Conservation (phyloP, 2,888 invertebrate genomes). For the Steromphala cineraria region DNA sequence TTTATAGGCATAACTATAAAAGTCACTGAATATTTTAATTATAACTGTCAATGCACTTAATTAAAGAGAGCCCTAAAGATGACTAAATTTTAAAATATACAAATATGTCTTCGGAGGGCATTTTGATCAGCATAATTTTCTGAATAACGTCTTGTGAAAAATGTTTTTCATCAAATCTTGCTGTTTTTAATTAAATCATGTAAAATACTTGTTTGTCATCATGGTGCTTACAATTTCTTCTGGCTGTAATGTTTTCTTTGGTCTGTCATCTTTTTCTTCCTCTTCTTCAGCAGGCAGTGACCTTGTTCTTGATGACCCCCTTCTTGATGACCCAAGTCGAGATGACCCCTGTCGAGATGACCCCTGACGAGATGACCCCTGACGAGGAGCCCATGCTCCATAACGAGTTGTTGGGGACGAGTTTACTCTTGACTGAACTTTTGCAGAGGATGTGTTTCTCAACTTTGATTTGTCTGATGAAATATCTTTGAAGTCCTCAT, state of each 20-base stretch:
- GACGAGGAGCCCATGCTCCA: too few relatives aligned
- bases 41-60: too few relatives aligned
- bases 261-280: not conserved
- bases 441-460: constrained; percentile 22
- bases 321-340: constrained; percentile 21
- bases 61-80: too few relatives aligned
- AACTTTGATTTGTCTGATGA: not conserved
- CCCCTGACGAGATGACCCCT: not conserved
- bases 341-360: constrained; percentile 14
- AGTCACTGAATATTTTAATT: too few relatives aligned
- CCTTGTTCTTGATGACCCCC: not conserved
- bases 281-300: not conserved
- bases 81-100: too few relatives aligned
- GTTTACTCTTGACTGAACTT: not conserved
- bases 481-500: not conserved
- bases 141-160: too few relatives aligned
- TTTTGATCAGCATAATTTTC: too few relatives aligned
- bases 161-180: too few relatives aligned
- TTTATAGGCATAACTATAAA: too few relatives aligned
- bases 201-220: not conserved
- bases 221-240: constrained; percentile 47
- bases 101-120: too few relatives aligned
- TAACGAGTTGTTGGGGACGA: not conserved
- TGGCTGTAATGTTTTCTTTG: constrained; percentile 41
- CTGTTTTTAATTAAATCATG: too few relatives aligned